Base-by-base conservation (phyloP, 1,140 invertebrate genomes). In the Drosophila busckii region DNA sequence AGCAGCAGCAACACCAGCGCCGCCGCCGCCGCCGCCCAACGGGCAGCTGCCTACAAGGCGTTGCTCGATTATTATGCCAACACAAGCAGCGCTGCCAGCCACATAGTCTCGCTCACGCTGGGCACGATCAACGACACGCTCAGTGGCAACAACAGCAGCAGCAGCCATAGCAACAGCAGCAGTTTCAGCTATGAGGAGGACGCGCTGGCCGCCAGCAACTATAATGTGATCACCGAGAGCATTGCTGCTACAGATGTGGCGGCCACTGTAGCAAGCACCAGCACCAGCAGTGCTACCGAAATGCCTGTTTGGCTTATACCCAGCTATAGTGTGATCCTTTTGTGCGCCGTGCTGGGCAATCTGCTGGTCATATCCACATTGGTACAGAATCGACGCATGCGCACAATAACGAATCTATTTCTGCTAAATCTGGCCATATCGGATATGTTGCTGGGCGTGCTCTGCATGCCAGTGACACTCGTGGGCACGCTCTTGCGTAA, bases 371-470 rank as follows among this genome's bases (percentile, higher is more conserved):
- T 96, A 28, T 90, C 94, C 1, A 96, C 94, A 0, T 87, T 96
- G 22, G 90, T 93, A 0, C 92, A 93, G 75, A 95, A 96, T 85
- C 92, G 93, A 65, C 88, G 94, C 58, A 96, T 97, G 95, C 89
- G 95, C 37, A 96, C 95, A 0, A 93, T 96, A 4, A 96, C 95
- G 3, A 96, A 97, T 83, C 92, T 96, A 5, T 96, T 95, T 85
- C 89, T 96, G 12, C 89, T 96, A n/a, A 96, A 96, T 88, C 88
- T 96, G 89, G 93, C 93, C 4, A 89, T 95, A 35, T 93, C 93
- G 4, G 95, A 96, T 87, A 91, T 96, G 40, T 88, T 96, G 2
- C 89, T 96, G 17, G 94, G 94, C 3, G 93, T 96, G 0, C 93
- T 96, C 70, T 96, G 95, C 70, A 93, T 96, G 89, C 95, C 95